phyloP scores from a whole-genome alignment of 2,113 vertebrate species.

The Dolichotis patagonum region DNA sequence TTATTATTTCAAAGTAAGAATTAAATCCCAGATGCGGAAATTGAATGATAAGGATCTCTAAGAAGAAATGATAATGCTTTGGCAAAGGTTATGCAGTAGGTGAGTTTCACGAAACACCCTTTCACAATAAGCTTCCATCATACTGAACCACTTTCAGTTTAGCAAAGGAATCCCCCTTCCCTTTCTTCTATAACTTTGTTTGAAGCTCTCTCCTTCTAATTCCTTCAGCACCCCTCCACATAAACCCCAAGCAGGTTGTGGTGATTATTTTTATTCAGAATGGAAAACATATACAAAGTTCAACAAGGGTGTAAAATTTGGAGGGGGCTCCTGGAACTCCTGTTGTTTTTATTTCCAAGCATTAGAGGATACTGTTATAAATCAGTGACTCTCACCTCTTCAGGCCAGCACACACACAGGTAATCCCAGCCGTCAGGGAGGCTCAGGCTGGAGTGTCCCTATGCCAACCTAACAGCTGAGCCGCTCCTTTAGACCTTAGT shows the following conservation, averaged over 20 bases:
- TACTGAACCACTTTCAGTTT: not conserved
- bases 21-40: not conserved
- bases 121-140: not conserved
- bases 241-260: not conserved
- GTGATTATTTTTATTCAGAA: not conserved
- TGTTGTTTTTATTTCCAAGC: not conserved
- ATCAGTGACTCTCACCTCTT: not conserved
- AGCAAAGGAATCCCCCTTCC: not conserved
- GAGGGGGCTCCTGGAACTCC: not conserved
- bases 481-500: not conserved
- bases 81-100: not conserved
- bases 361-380: not conserved
- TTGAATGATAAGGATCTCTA: not conserved
- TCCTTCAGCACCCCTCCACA: not conserved
- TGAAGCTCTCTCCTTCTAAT: not conserved
- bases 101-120: not conserved
- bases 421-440: not conserved
- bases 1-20: conserved; percentile 31
- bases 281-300: not conserved
- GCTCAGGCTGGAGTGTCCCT: not conserved
- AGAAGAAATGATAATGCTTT: not conserved
- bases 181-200: not conserved
- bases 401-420: not conserved
- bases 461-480: not conserved
- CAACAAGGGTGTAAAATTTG: not conserved